These are phyloP conservation scores for Vimba vimba DNA, from an alignment of 2,113 vertebrate species.

Conservation along the genomic window DNA sequence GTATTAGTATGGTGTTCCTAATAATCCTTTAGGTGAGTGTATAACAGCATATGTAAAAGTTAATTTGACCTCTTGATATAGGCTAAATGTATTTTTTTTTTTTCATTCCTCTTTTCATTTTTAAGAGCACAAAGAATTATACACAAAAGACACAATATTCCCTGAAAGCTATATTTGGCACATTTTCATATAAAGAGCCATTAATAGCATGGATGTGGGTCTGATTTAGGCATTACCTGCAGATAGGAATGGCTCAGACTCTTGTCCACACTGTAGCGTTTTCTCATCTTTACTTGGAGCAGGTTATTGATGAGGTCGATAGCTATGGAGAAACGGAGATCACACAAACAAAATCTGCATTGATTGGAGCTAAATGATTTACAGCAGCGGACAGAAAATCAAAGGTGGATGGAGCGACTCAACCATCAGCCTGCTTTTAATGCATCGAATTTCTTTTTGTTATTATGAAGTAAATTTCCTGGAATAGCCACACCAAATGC, in stretches of 20 bases:
- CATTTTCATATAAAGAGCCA: neutral
- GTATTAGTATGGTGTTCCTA: too few relatives aligned
- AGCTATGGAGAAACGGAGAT: constrained; percentile 69
- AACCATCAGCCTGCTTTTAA: constrained; percentile 25
- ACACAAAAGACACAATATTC: neutral
- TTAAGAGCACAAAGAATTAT: neutral
- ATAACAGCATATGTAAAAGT: too few relatives aligned
- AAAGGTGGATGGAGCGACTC: neutral
- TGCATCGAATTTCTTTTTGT: constrained; percentile 10
- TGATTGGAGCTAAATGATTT: constrained; percentile 39
- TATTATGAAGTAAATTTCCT: neutral
- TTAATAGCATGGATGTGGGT: neutral
- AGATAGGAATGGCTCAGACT: constrained; percentile 89
- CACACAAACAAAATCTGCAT: neutral
- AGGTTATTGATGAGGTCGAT: constrained; percentile 93
- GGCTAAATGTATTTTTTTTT: neutral
- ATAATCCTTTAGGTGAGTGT: too few relatives aligned
- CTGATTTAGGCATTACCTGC: constrained; percentile 76
- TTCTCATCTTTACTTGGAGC: constrained; percentile 94
- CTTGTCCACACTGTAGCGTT: constrained; percentile 93
- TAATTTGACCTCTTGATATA: neutral
- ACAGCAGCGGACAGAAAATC: constrained; percentile 29
- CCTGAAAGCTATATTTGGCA: neutral
- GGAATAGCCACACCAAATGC: neutral
- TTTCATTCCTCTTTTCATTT: neutral